Base-by-base conservation (phyloP, 2,888 invertebrate genomes). In the Xanthia togata region DNA sequence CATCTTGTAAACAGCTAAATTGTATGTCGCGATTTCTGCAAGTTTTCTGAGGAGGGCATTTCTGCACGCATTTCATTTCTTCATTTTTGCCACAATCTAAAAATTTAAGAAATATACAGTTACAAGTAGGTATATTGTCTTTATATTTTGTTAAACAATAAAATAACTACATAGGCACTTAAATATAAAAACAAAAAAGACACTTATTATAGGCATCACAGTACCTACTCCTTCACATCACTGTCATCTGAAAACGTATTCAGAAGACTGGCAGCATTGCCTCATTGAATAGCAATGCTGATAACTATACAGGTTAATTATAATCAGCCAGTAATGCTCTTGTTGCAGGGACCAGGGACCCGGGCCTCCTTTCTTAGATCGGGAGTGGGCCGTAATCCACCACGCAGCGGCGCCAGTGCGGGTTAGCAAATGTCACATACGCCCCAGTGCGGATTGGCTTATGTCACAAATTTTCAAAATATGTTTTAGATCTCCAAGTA, bases 11-110 rank as follows among this genome's bases (percentile, higher is more conserved):
- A 73, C 78, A 78, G 4, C 38, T 62, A 12, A 31, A 20, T 23
- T 20, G 11, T 23, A 73, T 2, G 47, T 1, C 4, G 5, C 78
- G 78, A 47, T 79, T 73, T 20, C 12, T 44, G 31, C 78, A 78
- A 23, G 73, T 79, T 17, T 4, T 55, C n/a, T 79, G 60, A 4
- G 78, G 79, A 0, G 78, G 78, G 9, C 79, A 78, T 6, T 65
- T 0, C 0, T 79, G n/a, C 2, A 78, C 65, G 20, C 78, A 78
- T 55, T 62, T 38, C 2, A 50, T 47, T 73, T 79, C 65, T 62
- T 67, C 79, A 14, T 78, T 67, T 17, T 0, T 0, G 9, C 79
- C 38, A n/a, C 78, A 78, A 17, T 31, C 78, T 78, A n/a, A 64
- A 77, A 63, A 50, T 35, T 4, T 3, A 38, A 59, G 4, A 50